phyloP scores from a whole-genome alignment of 2,797 vertebrate genomes.

The Coregonus sp. region DNA sequence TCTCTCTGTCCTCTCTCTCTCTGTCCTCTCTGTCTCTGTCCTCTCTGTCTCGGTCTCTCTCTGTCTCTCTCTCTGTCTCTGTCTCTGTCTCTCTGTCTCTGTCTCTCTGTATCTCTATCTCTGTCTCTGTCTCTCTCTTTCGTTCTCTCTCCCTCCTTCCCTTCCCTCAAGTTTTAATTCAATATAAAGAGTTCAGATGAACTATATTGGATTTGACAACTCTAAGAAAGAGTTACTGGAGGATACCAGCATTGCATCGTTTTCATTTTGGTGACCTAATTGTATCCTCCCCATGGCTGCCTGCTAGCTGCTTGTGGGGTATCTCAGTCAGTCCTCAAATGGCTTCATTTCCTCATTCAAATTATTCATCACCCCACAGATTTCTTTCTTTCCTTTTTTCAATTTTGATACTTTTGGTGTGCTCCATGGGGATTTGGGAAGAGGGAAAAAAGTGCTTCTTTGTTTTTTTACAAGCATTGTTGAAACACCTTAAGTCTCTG shows the following conservation, averaged over 20 bases:
- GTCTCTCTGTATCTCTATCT: background rate
- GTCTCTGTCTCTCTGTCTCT: too few species aligned
- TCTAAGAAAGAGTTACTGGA: constrained; percentile 71
- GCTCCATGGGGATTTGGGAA: constrained; percentile 81
- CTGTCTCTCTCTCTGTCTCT: constrained; percentile 29
- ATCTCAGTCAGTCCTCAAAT: constrained; percentile 71
- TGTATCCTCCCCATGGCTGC: constrained; percentile 77
- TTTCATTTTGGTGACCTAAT: constrained; percentile 82
- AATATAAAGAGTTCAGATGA: constrained; percentile 74
- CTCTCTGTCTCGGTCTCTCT: too few species aligned
- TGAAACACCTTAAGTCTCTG: constrained; percentile 79
- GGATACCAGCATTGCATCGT: constrained; percentile 59
- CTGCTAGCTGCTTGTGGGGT: constrained; percentile 64
- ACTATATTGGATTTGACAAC: constrained; percentile 77
- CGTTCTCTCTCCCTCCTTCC: background rate
- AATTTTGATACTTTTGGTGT: constrained; percentile 83
- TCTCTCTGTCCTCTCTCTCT: too few species aligned
- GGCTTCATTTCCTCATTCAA: constrained; percentile 82
- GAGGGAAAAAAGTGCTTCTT: constrained; percentile 65
- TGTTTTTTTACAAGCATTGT: constrained; percentile 73
- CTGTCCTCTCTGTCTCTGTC: too few species aligned
- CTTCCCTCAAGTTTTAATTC: constrained; percentile 56
- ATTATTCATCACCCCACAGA: constrained; percentile 82
- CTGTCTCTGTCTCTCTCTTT: constrained; percentile 37
- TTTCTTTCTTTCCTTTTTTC: constrained; percentile 79